Base-by-base conservation (phyloP, 2,888 invertebrate genomes). In the Alcis repandata region DNA sequence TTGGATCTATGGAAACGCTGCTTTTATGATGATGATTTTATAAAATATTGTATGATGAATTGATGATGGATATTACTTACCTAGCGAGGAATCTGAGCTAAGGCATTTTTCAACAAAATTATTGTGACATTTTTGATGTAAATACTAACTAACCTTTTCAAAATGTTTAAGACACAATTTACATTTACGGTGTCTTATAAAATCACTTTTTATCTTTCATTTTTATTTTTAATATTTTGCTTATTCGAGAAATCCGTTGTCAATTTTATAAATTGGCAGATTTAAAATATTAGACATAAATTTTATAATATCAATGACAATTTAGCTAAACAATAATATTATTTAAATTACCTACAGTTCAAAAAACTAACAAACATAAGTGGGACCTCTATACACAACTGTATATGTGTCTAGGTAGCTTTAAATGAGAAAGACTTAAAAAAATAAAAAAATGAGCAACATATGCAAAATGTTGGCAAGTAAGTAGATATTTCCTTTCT, bases 81-180 rank as follows among this genome's bases (percentile, higher is more conserved):
- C 19, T 17, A 43, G 43, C 8, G 1, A 20, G 13, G 7, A 22
- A 20, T 20, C 20, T 15, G 48, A 48, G n/a, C 2, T 48, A 27
- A 27, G 27, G 2, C 46, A 9, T 27, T n/a, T 27, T 9, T 46
- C 22, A 6, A 13, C 6, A 0, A 48, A 27, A 20, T 19, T 45
- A 13, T 27, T 48, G 27, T n/a, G 48, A 15, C 27, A 15, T 45
- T 22, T 15, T 45, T 45, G 1, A 43, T 11, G 45, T 1, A 20
- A 15, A 11, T 43, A 19, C 32, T 33, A 32, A 13, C 1, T 38
- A 38, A 19, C 36, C 17, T 13, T 33, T 33, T 13, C 17, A 36
- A 51, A 33, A 19, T n/a, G 22, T 33, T 38, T 58, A 59, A 43
- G 41, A 19, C 49, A 59, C 59, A 17, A 45, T 27, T 15, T 56